These are phyloP conservation scores for Chlamydotis undulata DNA, from an alignment of 2,113 vertebrate species.

Conservation along the genomic window DNA sequence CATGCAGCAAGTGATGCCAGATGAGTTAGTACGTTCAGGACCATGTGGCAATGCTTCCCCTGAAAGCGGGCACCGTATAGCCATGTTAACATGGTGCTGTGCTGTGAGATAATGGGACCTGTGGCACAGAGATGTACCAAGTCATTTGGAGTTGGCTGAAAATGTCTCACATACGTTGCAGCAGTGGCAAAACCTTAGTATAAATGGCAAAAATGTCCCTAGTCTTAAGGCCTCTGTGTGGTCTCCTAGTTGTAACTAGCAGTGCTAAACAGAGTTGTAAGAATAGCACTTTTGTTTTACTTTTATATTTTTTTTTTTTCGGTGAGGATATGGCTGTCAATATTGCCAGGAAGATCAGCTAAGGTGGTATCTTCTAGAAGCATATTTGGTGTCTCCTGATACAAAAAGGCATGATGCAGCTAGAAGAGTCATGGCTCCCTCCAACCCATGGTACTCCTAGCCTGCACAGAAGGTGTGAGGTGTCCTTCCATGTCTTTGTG, in stretches of 20 bases:
- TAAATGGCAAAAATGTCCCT: not conserved
- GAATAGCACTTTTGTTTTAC: not conserved
- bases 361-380: not conserved
- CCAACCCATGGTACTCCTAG: accelerated
- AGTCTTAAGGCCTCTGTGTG: not conserved
- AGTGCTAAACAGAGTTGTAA: not conserved
- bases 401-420: not conserved
- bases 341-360: not conserved
- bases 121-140: not conserved
- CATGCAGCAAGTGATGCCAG: not conserved
- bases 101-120: not conserved
- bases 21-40: not conserved
- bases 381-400: not conserved
- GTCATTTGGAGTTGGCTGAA: not conserved
- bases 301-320: not conserved
- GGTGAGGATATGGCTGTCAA: not conserved
- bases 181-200: not conserved
- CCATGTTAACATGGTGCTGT: not conserved
- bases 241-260: not conserved
- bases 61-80: not conserved
- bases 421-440: not conserved
- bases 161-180: not conserved
- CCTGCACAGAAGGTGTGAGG: not conserved
- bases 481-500: not conserved
- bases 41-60: not conserved